Evolutionary conservation across 2,113 vertebrate species (phyloP).

Genomic region (Genyomyrus donnyi): DNA sequence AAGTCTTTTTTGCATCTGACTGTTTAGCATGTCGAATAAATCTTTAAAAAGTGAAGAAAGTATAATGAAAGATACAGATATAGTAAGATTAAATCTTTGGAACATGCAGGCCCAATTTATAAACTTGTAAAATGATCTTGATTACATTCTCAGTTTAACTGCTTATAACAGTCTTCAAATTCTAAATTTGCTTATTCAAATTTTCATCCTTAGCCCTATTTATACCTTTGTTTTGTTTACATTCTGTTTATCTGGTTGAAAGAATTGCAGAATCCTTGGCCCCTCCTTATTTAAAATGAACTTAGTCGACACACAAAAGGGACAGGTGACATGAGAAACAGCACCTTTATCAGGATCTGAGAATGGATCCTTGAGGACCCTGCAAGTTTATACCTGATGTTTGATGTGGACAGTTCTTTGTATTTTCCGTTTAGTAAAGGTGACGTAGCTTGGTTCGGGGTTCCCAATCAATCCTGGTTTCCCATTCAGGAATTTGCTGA

Average conservation of each 20-base stretch:
- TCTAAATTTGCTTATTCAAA: neutral
- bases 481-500: constrained; percentile 84
- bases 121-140: neutral
- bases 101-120: neutral
- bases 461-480: neutral
- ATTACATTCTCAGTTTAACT: neutral
- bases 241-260: neutral
- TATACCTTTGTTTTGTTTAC: neutral
- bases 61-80: neutral
- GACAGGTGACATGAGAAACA: neutral
- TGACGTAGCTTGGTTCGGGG: too few relatives aligned
- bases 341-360: neutral
- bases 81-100: neutral
- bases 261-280: neutral
- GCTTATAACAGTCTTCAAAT: neutral
- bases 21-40: neutral
- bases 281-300: neutral
- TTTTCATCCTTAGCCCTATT: neutral
- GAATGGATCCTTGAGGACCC: neutral
- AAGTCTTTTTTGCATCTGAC: neutral
- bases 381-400: neutral
- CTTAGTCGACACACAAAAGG: neutral
- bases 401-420: neutral
- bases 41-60: neutral
- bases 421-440: neutral